A percentile compares a stretch with the other conserved stretches of the same genome.
Conservation (phyloP, 1,140 invertebrate species). For the Drosophila parabipectinata region DNA sequence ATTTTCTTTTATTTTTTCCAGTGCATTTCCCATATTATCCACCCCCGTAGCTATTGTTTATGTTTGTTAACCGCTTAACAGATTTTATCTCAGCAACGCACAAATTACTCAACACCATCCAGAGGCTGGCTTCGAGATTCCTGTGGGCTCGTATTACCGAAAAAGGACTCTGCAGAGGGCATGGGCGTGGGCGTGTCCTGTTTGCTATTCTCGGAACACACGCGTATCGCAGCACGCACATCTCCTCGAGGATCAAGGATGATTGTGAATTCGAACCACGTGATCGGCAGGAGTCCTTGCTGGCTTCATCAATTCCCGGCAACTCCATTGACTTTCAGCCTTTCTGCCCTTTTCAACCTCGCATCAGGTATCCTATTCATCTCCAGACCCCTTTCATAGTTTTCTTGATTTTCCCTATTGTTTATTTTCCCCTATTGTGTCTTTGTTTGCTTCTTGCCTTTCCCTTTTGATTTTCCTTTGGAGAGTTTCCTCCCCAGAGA, state of each 20-base stretch:
- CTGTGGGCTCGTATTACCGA: slow-evolving; percentile 63
- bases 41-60: slow-evolving; percentile 49
- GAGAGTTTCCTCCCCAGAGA: slow-evolving; percentile 10
- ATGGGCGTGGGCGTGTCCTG: slow-evolving; percentile 42
- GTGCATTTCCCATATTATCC: background rate
- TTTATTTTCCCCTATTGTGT: background rate
- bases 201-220: slow-evolving; percentile 69
- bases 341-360: slow-evolving; percentile 24
- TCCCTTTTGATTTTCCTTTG: slow-evolving; percentile 13
- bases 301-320: slow-evolving; percentile 38
- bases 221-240: slow-evolving; percentile 79
- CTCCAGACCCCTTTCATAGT: slow-evolving; percentile 28
- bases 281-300: slow-evolving; percentile 35
- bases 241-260: slow-evolving; percentile 28
- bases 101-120: slow-evolving; percentile 77
- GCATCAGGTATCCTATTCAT: slow-evolving; percentile 8
- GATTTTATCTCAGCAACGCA: slow-evolving; percentile 67
- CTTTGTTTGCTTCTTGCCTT: slow-evolving; percentile 29
- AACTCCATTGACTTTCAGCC: slow-evolving; percentile 32
- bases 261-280: slow-evolving; percentile 34
- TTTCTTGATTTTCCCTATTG: slow-evolving; percentile 32
- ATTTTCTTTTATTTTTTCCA: background rate
- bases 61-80: slow-evolving; percentile 78
- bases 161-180: slow-evolving; percentile 19
- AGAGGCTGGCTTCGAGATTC: slow-evolving; percentile 22